phyloP scores from a whole-genome alignment of 2,797 vertebrate species.

The Siniperca scherzeri region DNA sequence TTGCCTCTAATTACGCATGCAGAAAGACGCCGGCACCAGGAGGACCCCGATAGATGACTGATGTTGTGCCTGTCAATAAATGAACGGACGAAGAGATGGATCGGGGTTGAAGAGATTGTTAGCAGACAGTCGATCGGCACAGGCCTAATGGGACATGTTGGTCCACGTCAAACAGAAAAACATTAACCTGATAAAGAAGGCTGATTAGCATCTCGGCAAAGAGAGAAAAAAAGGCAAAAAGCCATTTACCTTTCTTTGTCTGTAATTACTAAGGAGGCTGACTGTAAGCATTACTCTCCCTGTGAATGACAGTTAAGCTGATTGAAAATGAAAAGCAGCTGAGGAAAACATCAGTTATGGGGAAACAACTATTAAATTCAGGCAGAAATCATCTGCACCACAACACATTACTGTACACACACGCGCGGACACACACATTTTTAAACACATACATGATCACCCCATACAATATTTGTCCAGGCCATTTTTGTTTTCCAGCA shows the following conservation, averaged over 20 bases:
- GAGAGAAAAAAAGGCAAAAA: slow-evolving; percentile 28
- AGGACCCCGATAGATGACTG: slow-evolving; percentile 53
- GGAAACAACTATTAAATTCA: slow-evolving; percentile 45
- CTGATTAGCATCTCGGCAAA: slow-evolving; percentile 62
- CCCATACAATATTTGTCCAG: background rate
- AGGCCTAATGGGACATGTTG: slow-evolving; percentile 40
- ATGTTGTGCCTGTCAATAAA: slow-evolving; percentile 54
- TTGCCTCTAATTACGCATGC: slow-evolving; percentile 63
- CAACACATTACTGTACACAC: background rate
- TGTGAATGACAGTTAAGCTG: slow-evolving; percentile 59
- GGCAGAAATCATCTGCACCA: slow-evolving; percentile 24
- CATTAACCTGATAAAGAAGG: slow-evolving; percentile 63
- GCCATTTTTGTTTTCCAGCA: slow-evolving; percentile 10
- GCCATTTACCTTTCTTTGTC: slow-evolving; percentile 50
- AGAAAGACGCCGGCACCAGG: slow-evolving; percentile 24
- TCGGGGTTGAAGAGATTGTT: slow-evolving; percentile 18
- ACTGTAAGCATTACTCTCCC: slow-evolving; percentile 29
- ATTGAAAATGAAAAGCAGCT: slow-evolving; percentile 59
- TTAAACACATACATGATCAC: background rate
- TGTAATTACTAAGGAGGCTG: slow-evolving; percentile 65
- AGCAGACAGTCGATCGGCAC: slow-evolving; percentile 20
- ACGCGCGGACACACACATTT: background rate
- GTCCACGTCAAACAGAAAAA: slow-evolving; percentile 52
- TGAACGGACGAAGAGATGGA: slow-evolving; percentile 31
- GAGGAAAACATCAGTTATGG: slow-evolving; percentile 19